phyloP scores from a whole-genome alignment of 2,888 invertebrate species.

The Drosophila antonietae region DNA sequence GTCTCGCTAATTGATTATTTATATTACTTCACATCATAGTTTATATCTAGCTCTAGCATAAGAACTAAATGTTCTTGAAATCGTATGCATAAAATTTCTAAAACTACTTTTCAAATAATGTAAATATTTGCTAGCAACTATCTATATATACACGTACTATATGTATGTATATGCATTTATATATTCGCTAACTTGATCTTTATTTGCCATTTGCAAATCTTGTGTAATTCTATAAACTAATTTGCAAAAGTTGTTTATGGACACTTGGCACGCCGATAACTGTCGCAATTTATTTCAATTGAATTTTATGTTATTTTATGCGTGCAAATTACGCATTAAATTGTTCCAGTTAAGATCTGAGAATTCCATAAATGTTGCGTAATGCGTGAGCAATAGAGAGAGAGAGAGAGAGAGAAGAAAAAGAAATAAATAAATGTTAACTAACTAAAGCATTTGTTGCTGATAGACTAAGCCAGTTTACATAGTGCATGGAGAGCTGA shows the following conservation, averaged over 20 bases:
- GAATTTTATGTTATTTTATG: conserved; percentile 46
- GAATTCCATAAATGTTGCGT: conserved; percentile 59
- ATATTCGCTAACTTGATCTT: neutral
- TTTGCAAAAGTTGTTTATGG: conserved; percentile 40
- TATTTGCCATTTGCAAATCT: conserved; percentile 22
- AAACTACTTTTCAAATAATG: conserved; percentile 7
- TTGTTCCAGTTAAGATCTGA: conserved; percentile 56
- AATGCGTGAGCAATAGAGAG: conserved; percentile 22
- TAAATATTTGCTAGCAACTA: neutral
- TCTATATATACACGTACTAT: neutral
- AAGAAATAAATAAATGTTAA: conserved; percentile 15
- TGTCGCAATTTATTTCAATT: conserved; percentile 60
- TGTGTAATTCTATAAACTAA: conserved; percentile 29
- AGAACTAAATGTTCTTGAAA: neutral
- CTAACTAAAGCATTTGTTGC: conserved; percentile 18
- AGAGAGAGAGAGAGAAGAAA: neutral
- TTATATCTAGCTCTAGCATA: neutral
- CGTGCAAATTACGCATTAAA: conserved; percentile 66
- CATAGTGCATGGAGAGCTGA: conserved; percentile 30
- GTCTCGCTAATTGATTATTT: neutral
- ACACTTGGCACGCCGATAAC: conserved; percentile 35
- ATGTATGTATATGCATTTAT: neutral
- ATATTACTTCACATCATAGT: neutral
- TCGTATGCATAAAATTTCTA: neutral
- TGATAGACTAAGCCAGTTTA: conserved; percentile 39